A percentile compares a stretch with the other conserved stretches of the same genome.
Evolutionary conservation across 2,113 vertebrate genomes (phyloP).

Genomic region (Lampris incognitus): DNA sequence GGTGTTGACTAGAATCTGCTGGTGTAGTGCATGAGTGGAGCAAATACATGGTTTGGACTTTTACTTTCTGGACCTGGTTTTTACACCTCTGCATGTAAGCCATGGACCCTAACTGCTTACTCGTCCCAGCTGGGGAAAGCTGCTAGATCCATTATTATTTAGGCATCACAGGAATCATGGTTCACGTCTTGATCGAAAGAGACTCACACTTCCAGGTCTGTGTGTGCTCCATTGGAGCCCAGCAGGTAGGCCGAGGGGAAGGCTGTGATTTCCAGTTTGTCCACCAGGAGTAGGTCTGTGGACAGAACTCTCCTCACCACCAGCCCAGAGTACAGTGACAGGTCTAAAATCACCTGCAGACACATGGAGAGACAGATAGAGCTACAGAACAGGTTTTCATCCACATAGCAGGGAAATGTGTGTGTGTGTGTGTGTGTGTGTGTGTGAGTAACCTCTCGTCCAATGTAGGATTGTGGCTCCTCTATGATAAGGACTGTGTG

Average conservation of each 20-base stretch:
- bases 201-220: slow-evolving; percentile 85
- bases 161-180: slow-evolving; percentile 37
- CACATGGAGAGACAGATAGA: slow-evolving; percentile 6
- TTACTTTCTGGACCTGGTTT: too few species aligned
- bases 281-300: slow-evolving; percentile 82
- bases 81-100: too few species aligned
- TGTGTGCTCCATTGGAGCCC: slow-evolving; percentile 87
- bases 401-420: neutral
- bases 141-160: slow-evolving; percentile 47
- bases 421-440: slow-evolving; percentile 2
- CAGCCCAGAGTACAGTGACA: slow-evolving; percentile 87
- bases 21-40: too few species aligned
- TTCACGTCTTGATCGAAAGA: neutral
- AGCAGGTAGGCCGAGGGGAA: slow-evolving; percentile 88
- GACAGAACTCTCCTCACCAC: slow-evolving; percentile 83
- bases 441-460: slow-evolving; percentile 63
- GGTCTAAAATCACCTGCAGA: slow-evolving; percentile 90
- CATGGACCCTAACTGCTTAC: too few species aligned
- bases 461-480: slow-evolving; percentile 61
- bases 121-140: too few species aligned
- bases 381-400: too few species aligned
- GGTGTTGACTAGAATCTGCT: too few species aligned
- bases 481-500: slow-evolving; percentile 67
- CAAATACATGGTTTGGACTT: too few species aligned
- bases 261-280: slow-evolving; percentile 81